Conservation (phyloP, 2,797 vertebrate genomes). For the Gymnocypris eckloni region DNA sequence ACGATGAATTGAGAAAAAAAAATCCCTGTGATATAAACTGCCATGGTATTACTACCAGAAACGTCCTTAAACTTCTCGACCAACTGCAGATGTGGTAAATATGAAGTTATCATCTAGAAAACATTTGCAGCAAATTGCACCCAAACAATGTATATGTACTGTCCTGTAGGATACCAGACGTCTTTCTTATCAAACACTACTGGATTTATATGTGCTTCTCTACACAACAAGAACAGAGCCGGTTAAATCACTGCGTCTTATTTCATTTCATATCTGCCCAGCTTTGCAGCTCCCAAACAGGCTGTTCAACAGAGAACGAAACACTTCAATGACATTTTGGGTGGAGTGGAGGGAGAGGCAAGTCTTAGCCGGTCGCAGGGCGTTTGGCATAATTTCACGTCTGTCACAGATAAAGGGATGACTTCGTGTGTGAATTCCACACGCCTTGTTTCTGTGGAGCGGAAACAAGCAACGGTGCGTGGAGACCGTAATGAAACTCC, state of each 20-base stretch:
- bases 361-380: slow-evolving; percentile 46
- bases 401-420: slow-evolving; percentile 14
- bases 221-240: neutral
- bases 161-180: neutral
- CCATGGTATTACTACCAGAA: neutral
- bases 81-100: neutral
- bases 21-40: neutral
- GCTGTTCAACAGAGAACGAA: neutral
- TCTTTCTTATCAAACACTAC: neutral
- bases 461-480: neutral
- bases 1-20: neutral
- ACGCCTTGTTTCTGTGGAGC: slow-evolving; percentile 2
- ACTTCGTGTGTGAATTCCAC: neutral
- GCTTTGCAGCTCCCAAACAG: slow-evolving; percentile 3
- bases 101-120: neutral
- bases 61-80: neutral
- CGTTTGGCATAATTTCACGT: slow-evolving; percentile 33
- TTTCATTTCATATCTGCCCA: slow-evolving; percentile 20
- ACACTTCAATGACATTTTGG: slow-evolving; percentile 23
- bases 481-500: slow-evolving; percentile 1
- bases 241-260: neutral
- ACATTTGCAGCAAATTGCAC: neutral
- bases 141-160: neutral
- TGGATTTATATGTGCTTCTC: neutral
- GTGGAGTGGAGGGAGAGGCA: slow-evolving; percentile 22